Conservation (phyloP, 1,140 invertebrate genomes). For the Heliconius melpomene region DNA sequence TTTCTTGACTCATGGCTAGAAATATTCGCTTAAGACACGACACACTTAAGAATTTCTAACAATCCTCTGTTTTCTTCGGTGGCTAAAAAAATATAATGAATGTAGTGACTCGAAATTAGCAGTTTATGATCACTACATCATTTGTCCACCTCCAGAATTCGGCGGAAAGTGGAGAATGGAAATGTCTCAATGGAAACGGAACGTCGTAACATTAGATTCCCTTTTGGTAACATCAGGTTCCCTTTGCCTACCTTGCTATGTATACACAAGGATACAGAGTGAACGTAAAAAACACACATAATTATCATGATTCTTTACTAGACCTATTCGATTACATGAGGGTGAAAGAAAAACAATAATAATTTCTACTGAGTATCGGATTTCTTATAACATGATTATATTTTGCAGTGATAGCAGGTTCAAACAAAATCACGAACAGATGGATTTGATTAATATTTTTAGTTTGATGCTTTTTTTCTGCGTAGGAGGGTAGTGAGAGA, state of each 20-base stretch:
- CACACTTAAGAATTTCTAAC: too few species aligned
- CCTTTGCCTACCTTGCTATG: neutral
- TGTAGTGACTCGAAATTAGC: too few species aligned
- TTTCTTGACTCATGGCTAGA: too few species aligned
- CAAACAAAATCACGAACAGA: neutral
- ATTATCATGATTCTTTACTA: neutral
- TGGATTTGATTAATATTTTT: neutral
- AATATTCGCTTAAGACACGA: too few species aligned
- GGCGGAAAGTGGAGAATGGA: too few species aligned
- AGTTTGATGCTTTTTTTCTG: neutral
- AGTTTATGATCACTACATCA: too few species aligned
- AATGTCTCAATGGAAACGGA: neutral
- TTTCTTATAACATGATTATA: neutral
- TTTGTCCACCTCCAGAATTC: too few species aligned
- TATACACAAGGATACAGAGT: neutral
- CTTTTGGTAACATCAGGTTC: too few species aligned
- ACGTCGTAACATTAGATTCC: neutral
- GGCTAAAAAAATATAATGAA: too few species aligned
- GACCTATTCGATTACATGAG: neutral
- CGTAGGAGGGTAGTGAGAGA: neutral
- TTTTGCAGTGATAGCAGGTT: neutral
- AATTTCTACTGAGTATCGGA: neutral
- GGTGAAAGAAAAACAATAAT: neutral
- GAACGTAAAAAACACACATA: neutral
- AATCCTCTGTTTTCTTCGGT: too few species aligned